Evolutionary conservation across 2,113 vertebrate species (phyloP), one percentile per base, ranked within the genome.

Genomic region (Boleophthalmus pectinirostris): DNA sequence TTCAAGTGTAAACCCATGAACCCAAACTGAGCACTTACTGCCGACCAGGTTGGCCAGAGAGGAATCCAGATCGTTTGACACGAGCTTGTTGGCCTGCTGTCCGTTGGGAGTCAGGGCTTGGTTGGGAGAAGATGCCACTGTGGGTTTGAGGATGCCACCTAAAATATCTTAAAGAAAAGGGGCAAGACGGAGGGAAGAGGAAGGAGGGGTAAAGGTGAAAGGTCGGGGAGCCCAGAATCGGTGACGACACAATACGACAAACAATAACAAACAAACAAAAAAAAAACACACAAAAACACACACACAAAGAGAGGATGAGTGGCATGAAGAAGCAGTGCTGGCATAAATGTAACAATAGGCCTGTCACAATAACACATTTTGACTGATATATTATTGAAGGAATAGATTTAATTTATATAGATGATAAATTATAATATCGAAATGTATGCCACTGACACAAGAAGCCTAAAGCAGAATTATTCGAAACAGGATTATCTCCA

Each of bases 21-120:
- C 24, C 16, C 6, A 43, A 38, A 29, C 35, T 8, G 20, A 24
- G 43, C 45, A 66, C 96, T 93, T 94, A 98, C 97, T 98, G 89
- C 97, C 97, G 73, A 98, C 97, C 56, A 98, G 96, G 77, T 98
- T 98, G 80, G 97, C 97, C 88, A 98, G 91, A 54, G 96, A 97
- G 2, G 96, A 98, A 87, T 98, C 96, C 93, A 98, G 89, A 87
- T 98, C 97, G 73, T 94, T 95, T 23, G 96, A 97, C 75, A 98
- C 96, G 84, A 98, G 92, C 79, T 96, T 98, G 88, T 94, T 93
- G 51, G 93, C 83, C 51, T 93, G 95, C 51, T 94, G 94, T 85
- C 92, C 92, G 86, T 93, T 94, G 81, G 85, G 87, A 82, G 92
- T 94, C 91, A 96, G 90, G 88, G 87, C 91, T 93, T 96, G 95